Evolutionary conservation across 2,113 vertebrate species (phyloP), one percentile per base, ranked within the genome.

Genomic region (Microtus ochrogaster): DNA sequence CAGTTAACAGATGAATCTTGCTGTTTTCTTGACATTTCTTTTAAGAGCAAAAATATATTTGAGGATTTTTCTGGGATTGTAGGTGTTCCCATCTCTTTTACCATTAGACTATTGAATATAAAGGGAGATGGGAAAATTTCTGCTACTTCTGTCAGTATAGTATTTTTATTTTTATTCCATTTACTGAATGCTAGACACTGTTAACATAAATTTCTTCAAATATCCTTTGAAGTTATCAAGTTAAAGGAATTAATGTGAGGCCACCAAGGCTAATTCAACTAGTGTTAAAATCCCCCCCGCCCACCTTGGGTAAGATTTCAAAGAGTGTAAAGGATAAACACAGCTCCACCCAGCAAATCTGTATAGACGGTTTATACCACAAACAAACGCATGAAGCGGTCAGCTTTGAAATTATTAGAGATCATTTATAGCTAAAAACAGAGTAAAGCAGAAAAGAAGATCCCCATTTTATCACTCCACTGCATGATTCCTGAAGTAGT

Each of bases 21-120:
- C 30, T 88, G 44, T 79, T 55, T 16, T 92, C 94, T 84, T 87
- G 63, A 89, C 91, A 95, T 96, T 89, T 96, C 76, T 91, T 96
- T 91, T 78, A 95, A 93, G 36, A 92, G 12, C 30, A 95, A 94
- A 93, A 96, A 63, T 44, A 96, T 44, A 65, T 81, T 77, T 84
- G 78, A 85, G 61, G 70, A 81, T 94, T 96, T 73, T 91, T 9
- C 73, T 95, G 83, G 82, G 30, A 76, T 47, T 36, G 28, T 14
- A 52, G 63, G 10, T 63, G 47, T 91, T 78, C 49, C 44, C 63
- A 12, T 68, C 19, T 94, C 70, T 95, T 92, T 95, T 89, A 49
- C 52, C 12, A 81, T 72, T 81, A 77, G 73, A 33, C n/a, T 24
- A 49, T 61, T 93, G 58, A 65, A 66, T 49, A 17, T 87, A 24